Percentiles rank a stretch among this genome's conserved stretches.
These are phyloP conservation scores for Tetragonula clypearis DNA, from an alignment of 1,140 invertebrate species.

Conservation along the genomic window DNA sequence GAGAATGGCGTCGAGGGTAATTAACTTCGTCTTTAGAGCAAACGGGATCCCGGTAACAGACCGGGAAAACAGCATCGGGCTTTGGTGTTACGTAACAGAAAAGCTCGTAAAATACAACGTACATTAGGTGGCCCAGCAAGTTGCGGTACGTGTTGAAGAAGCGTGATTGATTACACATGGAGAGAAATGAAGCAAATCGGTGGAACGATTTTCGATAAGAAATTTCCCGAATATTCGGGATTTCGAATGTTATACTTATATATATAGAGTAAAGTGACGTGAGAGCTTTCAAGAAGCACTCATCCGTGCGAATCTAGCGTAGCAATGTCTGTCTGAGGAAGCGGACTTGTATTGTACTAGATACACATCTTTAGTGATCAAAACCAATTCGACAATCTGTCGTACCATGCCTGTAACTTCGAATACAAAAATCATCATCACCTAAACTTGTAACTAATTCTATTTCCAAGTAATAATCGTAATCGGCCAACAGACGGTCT, in stretches of 20 bases:
- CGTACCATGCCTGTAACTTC: too few relatives aligned
- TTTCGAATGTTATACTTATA: not conserved
- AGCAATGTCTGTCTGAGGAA: too few relatives aligned
- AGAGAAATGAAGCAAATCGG: not conserved
- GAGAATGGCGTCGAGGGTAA: slow-evolving; percentile 28
- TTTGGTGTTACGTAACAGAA: not conserved
- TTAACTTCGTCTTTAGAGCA: slow-evolving; percentile 19
- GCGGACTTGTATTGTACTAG: too few relatives aligned
- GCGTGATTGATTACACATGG: not conserved
- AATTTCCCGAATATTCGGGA: not conserved
- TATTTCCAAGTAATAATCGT: too few relatives aligned
- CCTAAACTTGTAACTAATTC: too few relatives aligned
- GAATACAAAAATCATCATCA: too few relatives aligned
- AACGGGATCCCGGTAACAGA: not conserved
- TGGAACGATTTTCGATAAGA: not conserved
- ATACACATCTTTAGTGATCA: too few relatives aligned
- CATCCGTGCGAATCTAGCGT: not conserved
- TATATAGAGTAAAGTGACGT: not conserved
- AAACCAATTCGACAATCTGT: too few relatives aligned
- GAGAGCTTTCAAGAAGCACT: not conserved
- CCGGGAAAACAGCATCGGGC: not conserved
- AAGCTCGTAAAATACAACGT: not conserved
- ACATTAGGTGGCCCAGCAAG: not conserved
- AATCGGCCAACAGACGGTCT: too few relatives aligned
- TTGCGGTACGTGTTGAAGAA: not conserved